Conservation (phyloP, 2,113 vertebrate genomes). For the Phocoena phocoena region DNA sequence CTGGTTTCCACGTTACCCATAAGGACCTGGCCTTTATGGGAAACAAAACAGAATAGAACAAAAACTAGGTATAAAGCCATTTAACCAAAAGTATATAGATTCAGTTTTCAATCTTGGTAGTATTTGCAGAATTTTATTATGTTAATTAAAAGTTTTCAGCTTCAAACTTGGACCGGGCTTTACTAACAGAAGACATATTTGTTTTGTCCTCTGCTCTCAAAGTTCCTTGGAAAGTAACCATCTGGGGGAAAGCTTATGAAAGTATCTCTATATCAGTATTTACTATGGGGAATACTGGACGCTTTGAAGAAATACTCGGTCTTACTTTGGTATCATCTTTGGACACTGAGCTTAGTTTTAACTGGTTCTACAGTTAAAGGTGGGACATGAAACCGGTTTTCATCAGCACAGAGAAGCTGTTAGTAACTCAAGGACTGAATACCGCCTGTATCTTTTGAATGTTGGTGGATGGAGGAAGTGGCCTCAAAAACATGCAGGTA, state of each 20-base stretch:
- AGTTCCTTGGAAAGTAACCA: background rate
- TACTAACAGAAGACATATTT: background rate
- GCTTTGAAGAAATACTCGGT: background rate
- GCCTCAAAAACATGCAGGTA: background rate
- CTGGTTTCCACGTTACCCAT: slow-evolving; percentile 66
- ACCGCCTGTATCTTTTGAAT: background rate
- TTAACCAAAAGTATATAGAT: slow-evolving; percentile 23
- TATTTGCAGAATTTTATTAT: background rate
- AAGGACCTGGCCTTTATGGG: slow-evolving; percentile 54
- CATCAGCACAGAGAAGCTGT: background rate
- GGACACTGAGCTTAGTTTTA: background rate
- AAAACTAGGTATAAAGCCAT: slow-evolving; percentile 34
- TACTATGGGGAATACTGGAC: background rate
- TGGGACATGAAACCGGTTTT: background rate
- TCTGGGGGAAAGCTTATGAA: background rate
- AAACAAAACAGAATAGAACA: background rate
- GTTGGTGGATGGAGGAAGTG: no score
- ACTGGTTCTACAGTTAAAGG: background rate
- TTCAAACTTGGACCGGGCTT: background rate
- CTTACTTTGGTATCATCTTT: background rate
- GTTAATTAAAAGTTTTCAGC: background rate
- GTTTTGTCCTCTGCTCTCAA: background rate
- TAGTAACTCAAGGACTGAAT: background rate
- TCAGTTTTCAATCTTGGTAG: background rate
- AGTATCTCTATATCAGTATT: background rate